A percentile compares a stretch with the other conserved stretches of the same genome.
These are phyloP conservation scores for Amphibalanus amphitrite DNA, from an alignment of 1,140 invertebrate species.

Conservation along the genomic window DNA sequence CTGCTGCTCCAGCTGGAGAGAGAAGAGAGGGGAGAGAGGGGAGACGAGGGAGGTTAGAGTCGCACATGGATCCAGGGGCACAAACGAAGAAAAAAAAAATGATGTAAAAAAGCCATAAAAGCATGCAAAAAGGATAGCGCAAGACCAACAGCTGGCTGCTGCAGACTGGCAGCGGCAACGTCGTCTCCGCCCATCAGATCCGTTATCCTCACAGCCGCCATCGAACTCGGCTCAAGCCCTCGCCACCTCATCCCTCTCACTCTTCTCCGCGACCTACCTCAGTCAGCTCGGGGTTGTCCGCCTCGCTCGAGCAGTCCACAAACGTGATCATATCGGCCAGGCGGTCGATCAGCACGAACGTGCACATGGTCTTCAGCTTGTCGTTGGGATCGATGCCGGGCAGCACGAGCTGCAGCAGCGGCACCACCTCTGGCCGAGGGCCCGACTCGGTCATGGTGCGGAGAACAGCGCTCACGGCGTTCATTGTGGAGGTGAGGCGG, in stretches of 20 bases:
- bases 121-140: no score
- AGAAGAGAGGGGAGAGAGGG: no score
- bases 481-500: slow-evolving; percentile 57
- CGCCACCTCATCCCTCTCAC: no score
- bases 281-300: slow-evolving; percentile 46
- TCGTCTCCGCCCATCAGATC: no score
- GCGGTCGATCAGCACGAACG: slow-evolving; percentile 57
- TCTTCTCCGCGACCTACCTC: slow-evolving; percentile 32
- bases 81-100: no score
- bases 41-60: no score
- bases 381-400: slow-evolving; percentile 87
- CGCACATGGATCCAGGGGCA: no score
- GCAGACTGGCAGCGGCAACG: neutral
- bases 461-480: slow-evolving; percentile 49
- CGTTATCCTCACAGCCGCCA: no score
- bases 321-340: slow-evolving; percentile 58
- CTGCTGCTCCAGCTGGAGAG: slow-evolving; percentile 45
- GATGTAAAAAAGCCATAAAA: no score
- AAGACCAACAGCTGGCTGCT: no score
- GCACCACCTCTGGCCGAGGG: slow-evolving; percentile 60
- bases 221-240: no score
- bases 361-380: slow-evolving; percentile 57
- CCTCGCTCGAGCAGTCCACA: slow-evolving; percentile 61
- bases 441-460: slow-evolving; percentile 45
- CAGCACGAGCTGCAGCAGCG: slow-evolving; percentile 53